Base-by-base conservation (phyloP, 2,888 invertebrate genomes). In the Limnephilus marmoratus region DNA sequence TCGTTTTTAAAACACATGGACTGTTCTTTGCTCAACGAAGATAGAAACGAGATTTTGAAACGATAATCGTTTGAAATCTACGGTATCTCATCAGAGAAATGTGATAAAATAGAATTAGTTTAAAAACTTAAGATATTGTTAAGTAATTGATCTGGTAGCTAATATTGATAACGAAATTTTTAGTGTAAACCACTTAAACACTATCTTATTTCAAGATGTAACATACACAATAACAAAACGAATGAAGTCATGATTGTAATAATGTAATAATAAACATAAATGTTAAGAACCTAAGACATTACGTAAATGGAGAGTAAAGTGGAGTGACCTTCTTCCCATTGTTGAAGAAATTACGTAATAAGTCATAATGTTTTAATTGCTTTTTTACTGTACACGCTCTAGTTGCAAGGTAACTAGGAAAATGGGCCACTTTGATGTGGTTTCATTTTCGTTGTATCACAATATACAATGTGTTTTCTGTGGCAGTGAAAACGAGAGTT, bases 341-440 rank as follows among this genome's bases (percentile, higher is more conserved):
- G 68, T 68, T 68, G 68, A n/a, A 68, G 68, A 68, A 68, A n/a
- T 68, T 68, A 68, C 68, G 68, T 68, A 68, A 68, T 68, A n/a
- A 68, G 24, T 68, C 24, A 68, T 24, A 68, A 68, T n/a, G 68
- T 68, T 68, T 68, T 68, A 24, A 68, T 68, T 68, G 68, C 24
- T 24, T 24, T 68, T 68, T 68, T 68, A 68, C 68, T 68, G 68
- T 68, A 24, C 68, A 68, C 68, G 68, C 68, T 68, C 68, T 68
- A 68, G 24, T 68, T 68, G 68, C 2, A 68, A 24, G 24, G 15
- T 15, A 18, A 18, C 53, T 3, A 15, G 53, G 9, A 5, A 68
- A 68, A 68, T 24, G 68, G 68, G 24, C 24, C 68, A 68, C 68
- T 68, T 68, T 9, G 68, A 24, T 68, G 68, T n/a, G n/a, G 24